Evolutionary conservation across 2,888 invertebrate genomes (phyloP).

Genomic region (Lingula anatina): DNA sequence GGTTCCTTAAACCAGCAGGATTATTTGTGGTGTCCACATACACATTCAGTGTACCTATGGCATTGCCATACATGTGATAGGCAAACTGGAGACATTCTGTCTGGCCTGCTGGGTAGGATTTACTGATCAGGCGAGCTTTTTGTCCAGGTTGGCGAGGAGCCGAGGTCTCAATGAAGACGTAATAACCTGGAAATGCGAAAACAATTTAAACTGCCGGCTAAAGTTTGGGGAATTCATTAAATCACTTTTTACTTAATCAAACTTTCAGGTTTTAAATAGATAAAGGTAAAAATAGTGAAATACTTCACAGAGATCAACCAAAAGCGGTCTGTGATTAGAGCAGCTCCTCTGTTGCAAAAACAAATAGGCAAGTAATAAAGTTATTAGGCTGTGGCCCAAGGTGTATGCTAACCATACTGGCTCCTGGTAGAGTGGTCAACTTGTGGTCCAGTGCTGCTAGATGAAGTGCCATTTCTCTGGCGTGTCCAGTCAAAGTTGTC

Average conservation of each 20-base stretch:
- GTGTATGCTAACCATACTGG: not conserved
- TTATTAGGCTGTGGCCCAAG: too few species aligned
- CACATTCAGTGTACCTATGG: slow-evolving; percentile 20
- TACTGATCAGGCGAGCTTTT: slow-evolving; percentile 21
- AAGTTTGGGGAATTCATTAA: too few species aligned
- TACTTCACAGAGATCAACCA: too few species aligned
- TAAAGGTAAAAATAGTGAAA: too few species aligned
- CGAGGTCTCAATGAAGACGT: slow-evolving; percentile 36
- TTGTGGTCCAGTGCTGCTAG: slow-evolving; percentile 28
- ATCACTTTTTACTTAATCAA: too few species aligned
- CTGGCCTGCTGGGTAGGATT: slow-evolving; percentile 16
- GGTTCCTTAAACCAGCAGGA: not conserved
- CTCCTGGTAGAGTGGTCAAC: slow-evolving; percentile 25
- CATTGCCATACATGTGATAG: slow-evolving; percentile 30
- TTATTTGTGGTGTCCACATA: slow-evolving; percentile 2
- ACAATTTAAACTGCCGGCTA: too few species aligned
- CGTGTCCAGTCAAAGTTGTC: slow-evolving; percentile 28
- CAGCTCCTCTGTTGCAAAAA: too few species aligned
- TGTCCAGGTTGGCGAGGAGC: slow-evolving; percentile 20
- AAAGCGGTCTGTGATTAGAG: too few species aligned
- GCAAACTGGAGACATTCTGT: slow-evolving; percentile 6
- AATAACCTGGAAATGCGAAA: slow-evolving; percentile 23
- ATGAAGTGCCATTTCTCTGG: slow-evolving; percentile 20
- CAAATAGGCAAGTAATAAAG: too few species aligned
- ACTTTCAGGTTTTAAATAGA: too few species aligned